Conservation (phyloP, 2,797 vertebrate species). For the Acridotheres tristis region DNA sequence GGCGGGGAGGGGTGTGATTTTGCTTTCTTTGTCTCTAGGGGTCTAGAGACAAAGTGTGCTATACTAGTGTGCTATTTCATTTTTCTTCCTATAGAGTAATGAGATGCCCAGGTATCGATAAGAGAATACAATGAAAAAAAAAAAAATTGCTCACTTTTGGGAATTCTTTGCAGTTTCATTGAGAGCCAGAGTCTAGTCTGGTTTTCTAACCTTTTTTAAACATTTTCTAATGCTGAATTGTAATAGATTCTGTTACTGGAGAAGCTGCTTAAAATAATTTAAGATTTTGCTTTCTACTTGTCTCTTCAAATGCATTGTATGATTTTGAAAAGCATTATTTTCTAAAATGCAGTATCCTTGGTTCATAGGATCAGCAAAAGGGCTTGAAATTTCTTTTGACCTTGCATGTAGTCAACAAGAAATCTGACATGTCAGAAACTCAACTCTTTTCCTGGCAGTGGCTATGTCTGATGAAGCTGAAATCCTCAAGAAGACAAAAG, state of each 20-base stretch:
- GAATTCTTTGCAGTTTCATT: background rate
- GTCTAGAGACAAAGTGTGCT: background rate
- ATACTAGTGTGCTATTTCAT: background rate
- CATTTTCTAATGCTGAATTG: background rate
- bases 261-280: conserved; percentile 5
- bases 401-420: conserved; percentile 30
- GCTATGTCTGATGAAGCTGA: conserved; percentile 23
- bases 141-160: background rate
- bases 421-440: conserved; percentile 24
- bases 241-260: background rate
- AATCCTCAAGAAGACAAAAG: conserved; percentile 42
- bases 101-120: background rate
- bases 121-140: background rate
- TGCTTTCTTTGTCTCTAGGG: background rate
- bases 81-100: background rate
- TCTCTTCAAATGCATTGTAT: background rate
- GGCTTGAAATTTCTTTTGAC: conserved; percentile 44
- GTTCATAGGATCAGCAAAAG: conserved; percentile 47
- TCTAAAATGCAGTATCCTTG: conserved; percentile 5
- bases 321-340: background rate
- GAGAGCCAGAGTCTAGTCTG: background rate
- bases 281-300: background rate
- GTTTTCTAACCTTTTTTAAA: background rate
- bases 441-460: background rate
- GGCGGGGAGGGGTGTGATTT: rapidly evolving